Evolutionary conservation across 2,113 vertebrate genomes (phyloP), one percentile per base, ranked within the genome.

Genomic region (Sinocyclocheilus maitianheensis): DNA sequence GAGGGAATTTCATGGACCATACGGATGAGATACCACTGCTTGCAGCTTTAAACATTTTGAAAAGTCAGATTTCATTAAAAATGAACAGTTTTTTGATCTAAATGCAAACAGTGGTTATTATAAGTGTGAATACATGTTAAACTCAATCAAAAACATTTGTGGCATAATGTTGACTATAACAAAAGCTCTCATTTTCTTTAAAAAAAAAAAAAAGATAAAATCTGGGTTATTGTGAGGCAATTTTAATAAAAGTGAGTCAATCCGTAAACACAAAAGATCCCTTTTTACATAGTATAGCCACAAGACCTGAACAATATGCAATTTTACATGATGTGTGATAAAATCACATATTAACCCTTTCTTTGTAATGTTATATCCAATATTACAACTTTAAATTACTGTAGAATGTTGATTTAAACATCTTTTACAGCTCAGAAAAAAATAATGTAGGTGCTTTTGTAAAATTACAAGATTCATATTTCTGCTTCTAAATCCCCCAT

Each of bases 1-100:
- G 93, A 93, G 79, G 93, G 92, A 93, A 96, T 96, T 96, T 96
- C 95, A 96, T 95, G 96, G 93, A 93, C 94, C 63, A 84, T 89
- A 95, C 95, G 46, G 87, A 85, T 87, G 77, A 83, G 86, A 87
- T 74, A 84, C 72, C 62, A 60, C 77, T 77, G 91, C 90, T 83
- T 37, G 92, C 89, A 83, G 91, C 92, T 82, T 67, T 53, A n/a
- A 71, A 71, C 94, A 92, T 89, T 89, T 90, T 87, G 85, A 90
- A 83, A 87, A 87, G 84, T 88, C 80, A 87, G 91, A 63, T 91
- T 83, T 77, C 67, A 58, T 85, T 53, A 9, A 62, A 88, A 67
- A 85, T 51, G 22, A 71, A 34, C 18, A 22, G 58, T 51, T 75
- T 20, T 46, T 6, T 2, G 11, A 14, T 60, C 16, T 22, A 37